Conservation (phyloP, 2,113 vertebrate genomes). For the Pogonocichla stellata region DNA sequence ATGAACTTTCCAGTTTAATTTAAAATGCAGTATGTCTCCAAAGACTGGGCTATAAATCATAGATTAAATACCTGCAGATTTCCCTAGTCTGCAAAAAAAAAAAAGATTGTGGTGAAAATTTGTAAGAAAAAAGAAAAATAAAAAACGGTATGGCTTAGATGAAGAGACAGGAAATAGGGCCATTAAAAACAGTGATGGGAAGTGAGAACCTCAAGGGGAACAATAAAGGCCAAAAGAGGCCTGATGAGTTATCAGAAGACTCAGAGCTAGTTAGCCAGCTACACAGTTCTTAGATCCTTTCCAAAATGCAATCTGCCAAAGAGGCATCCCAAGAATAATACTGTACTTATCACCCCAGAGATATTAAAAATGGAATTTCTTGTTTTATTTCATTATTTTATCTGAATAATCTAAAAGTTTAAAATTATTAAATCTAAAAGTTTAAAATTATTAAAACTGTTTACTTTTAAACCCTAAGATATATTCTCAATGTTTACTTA, state of each 20-base stretch:
- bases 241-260: conserved; percentile 8
- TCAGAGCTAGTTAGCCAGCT: not conserved
- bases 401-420: not conserved
- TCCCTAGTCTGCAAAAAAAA: conserved; percentile 1
- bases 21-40: not conserved
- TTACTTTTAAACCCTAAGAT: not conserved
- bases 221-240: not conserved
- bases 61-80: not conserved
- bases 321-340: conserved; percentile 35
- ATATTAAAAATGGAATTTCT: conserved; percentile 32
- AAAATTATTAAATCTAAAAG: not conserved
- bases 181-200: not conserved
- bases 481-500: not conserved
- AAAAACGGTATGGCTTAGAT: not conserved
- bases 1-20: conserved; percentile 7
- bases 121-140: not conserved
- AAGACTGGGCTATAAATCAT: not conserved
- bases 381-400: not conserved
- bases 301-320: not conserved
- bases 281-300: conserved; percentile 12
- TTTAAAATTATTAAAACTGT: not conserved
- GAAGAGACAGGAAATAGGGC: not conserved
- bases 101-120: not conserved
- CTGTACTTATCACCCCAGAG: not conserved
- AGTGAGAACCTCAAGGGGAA: not conserved